These are phyloP conservation scores for Noturus placidus DNA, from an alignment of 2,113 vertebrate species.

Conservation along the genomic window DNA sequence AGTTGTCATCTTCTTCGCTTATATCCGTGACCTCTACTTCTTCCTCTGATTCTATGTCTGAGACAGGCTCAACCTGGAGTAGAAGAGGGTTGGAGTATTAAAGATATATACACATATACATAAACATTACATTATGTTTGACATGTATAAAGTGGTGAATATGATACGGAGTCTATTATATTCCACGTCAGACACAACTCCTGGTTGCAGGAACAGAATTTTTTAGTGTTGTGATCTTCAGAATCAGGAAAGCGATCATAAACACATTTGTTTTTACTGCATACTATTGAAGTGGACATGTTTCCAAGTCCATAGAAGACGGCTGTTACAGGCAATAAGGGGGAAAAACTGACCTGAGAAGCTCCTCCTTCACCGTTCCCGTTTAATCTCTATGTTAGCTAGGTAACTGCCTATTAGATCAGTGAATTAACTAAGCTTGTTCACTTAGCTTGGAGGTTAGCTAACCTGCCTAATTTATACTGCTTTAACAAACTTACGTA, in stretches of 20 bases:
- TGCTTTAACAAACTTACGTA: not conserved
- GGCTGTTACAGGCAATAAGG: not conserved
- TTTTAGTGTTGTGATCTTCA: not conserved
- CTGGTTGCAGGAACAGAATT: not conserved
- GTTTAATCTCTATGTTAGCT: not conserved
- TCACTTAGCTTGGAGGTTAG: not conserved
- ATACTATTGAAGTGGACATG: not conserved
- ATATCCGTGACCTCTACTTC: conserved; percentile 91
- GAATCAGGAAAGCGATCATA: too few species aligned
- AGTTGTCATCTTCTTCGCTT: conserved; percentile 78
- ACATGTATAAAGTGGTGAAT: not conserved
- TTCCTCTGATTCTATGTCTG: conserved; percentile 83
- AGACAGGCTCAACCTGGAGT: conserved; percentile 84
- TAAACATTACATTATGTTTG: not conserved
- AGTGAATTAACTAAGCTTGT: not conserved
- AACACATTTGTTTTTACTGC: not conserved
- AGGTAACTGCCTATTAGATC: not conserved
- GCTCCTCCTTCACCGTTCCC: not conserved
- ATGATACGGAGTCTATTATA: not conserved
- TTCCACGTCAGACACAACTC: not conserved
- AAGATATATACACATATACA: not conserved
- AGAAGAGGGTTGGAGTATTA: not conserved
- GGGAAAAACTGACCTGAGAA: not conserved
- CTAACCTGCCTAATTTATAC: not conserved
- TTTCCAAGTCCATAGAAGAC: not conserved